These are phyloP conservation scores for Gavia stellata DNA, from an alignment of 2,113 vertebrate species.

Conservation along the genomic window DNA sequence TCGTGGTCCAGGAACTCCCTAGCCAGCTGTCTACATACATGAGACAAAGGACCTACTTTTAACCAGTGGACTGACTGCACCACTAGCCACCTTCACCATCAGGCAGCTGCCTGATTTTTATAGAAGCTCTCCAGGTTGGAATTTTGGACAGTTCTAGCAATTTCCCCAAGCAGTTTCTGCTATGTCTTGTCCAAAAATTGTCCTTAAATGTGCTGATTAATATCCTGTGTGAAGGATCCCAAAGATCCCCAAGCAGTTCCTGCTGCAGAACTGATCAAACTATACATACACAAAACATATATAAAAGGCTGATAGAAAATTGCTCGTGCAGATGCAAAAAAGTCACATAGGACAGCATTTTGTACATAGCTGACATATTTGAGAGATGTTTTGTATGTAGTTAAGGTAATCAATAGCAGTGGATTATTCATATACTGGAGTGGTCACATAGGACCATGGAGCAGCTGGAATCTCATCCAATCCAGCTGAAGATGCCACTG, in stretches of 20 bases:
- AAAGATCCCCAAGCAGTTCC: background rate
- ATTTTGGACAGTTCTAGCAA: background rate
- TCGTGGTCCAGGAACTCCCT: background rate
- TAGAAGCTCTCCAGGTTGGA: background rate
- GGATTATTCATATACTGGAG: background rate
- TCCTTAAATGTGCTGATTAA: background rate
- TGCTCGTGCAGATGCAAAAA: background rate
- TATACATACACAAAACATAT: background rate
- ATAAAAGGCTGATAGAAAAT: background rate
- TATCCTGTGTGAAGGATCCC: background rate
- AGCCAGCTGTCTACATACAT: background rate
- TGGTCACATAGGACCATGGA: background rate
- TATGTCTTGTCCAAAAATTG: background rate
- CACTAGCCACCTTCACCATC: background rate
- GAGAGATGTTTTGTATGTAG: background rate
- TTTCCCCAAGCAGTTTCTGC: background rate
- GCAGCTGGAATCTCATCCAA: background rate
- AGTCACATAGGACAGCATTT: background rate
- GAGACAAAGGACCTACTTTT: background rate
- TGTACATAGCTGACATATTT: background rate
- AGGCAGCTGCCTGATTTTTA: background rate
- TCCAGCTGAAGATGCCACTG: background rate
- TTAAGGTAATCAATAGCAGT: background rate
- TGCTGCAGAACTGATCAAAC: background rate
- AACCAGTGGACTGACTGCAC: background rate